Evolutionary conservation across 2,888 invertebrate species (phyloP).

Genomic region (Troides helena): DNA sequence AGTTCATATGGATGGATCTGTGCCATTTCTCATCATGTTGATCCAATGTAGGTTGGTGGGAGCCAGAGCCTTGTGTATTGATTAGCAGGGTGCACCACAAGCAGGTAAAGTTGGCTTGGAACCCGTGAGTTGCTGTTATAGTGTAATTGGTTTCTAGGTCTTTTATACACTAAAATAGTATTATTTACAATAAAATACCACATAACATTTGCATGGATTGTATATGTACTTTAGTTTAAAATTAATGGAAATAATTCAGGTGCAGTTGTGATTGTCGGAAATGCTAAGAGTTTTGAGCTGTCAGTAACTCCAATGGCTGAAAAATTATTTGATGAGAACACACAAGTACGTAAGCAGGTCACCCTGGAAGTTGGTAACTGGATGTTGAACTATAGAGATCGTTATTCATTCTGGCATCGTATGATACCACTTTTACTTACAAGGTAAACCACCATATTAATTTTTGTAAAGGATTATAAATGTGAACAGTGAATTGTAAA

Average conservation of each 20-base stretch:
- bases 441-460: constrained; percentile 72
- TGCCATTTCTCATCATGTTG: no score
- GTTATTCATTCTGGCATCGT: constrained; percentile 94
- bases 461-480: neutral
- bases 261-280: constrained; percentile 84
- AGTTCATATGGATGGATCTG: no score
- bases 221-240: constrained; percentile 2
- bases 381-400: constrained; percentile 88
- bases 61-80: no score
- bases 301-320: constrained; percentile 91
- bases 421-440: constrained; percentile 92
- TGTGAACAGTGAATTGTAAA: no score
- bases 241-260: constrained; percentile 52
- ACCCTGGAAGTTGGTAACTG: constrained; percentile 88
- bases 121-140: no score
- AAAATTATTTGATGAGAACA: constrained; percentile 91
- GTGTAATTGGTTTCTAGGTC: no score
- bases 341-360: constrained; percentile 88
- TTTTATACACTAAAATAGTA: no score
- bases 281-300: constrained; percentile 85
- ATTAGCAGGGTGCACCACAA: no score
- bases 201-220: neutral
- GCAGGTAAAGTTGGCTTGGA: no score
- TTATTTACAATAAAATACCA: no score
- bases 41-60: no score